phyloP scores from a whole-genome alignment of 2,888 invertebrate species.

The Chalcosyrphus nemorum region DNA sequence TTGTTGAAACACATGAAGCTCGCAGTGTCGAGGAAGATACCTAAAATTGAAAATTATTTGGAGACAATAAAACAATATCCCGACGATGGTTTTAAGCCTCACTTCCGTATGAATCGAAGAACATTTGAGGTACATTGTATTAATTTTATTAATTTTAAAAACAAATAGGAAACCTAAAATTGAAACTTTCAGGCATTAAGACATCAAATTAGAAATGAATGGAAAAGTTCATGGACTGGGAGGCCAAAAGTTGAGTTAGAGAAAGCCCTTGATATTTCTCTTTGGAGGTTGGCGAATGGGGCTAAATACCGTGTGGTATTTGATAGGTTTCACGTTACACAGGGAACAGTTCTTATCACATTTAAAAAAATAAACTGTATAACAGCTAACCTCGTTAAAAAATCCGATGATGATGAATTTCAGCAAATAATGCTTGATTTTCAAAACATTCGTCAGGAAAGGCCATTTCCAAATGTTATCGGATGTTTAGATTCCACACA shows the following conservation, averaged over 20 bases:
- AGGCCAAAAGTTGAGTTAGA: neutral
- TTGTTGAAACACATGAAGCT: constrained; percentile 4
- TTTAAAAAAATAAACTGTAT: neutral
- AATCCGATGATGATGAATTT: neutral
- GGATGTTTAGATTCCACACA: neutral
- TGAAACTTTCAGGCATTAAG: constrained; percentile 1
- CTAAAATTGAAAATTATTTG: constrained; percentile 5
- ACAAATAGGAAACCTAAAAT: neutral
- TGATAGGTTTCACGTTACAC: neutral
- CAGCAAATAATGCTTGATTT: constrained; percentile 11
- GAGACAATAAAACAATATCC: constrained; percentile 1
- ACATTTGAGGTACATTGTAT: too few relatives aligned
- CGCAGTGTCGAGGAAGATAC: neutral
- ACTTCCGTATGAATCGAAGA: neutral
- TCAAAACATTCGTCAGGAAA: constrained; percentile 10
- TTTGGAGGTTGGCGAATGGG: neutral
- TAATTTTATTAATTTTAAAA: neutral
- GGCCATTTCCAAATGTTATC: neutral
- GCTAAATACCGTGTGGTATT: neutral
- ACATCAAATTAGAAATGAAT: constrained; percentile 7
- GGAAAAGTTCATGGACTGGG: constrained; percentile 6
- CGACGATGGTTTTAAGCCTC: constrained; percentile 2
- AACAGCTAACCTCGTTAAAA: neutral
- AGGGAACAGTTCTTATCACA: constrained; percentile 3
- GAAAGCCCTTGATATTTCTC: too few relatives aligned